Percentiles rank a stretch among this genome's conserved stretches.
These are phyloP conservation scores for Eulithis prunata DNA, from an alignment of 2,888 invertebrate genomes.

Conservation along the genomic window DNA sequence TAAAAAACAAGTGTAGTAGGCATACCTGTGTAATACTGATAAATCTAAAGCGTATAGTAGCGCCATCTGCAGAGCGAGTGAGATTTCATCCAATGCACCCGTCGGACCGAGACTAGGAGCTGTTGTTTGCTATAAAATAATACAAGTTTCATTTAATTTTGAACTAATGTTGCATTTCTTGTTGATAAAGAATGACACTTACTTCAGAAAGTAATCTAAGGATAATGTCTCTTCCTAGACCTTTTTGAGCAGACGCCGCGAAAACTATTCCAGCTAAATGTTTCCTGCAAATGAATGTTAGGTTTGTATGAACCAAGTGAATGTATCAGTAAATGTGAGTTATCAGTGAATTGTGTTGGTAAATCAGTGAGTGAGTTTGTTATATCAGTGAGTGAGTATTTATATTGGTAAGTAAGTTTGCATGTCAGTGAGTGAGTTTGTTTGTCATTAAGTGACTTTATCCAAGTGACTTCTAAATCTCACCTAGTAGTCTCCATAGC, in stretches of 20 bases:
- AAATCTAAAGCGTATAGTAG: slow-evolving; percentile 93
- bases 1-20: not conserved
- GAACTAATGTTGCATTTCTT: not conserved
- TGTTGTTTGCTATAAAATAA: slow-evolving; percentile 62
- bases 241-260: slow-evolving; percentile 75
- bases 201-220: slow-evolving; percentile 85
- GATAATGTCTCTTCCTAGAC: slow-evolving; percentile 88
- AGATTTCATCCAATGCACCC: slow-evolving; percentile 91
- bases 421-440: too few species aligned
- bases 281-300: slow-evolving; percentile 56
- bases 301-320: not conserved
- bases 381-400: too few species aligned
- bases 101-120: slow-evolving; percentile 79
- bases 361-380: too few species aligned
- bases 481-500: slow-evolving; percentile 90
- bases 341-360: too few species aligned
- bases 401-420: too few species aligned
- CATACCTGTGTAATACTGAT: slow-evolving; percentile 87
- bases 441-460: not conserved
- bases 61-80: slow-evolving; percentile 92
- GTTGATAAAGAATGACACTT: slow-evolving; percentile 23
- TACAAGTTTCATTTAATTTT: not conserved
- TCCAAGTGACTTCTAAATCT: not conserved
- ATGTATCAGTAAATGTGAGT: too few species aligned
- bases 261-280: slow-evolving; percentile 74